phyloP scores from a whole-genome alignment of 2,888 invertebrate species.

The Orthosia incerta region DNA sequence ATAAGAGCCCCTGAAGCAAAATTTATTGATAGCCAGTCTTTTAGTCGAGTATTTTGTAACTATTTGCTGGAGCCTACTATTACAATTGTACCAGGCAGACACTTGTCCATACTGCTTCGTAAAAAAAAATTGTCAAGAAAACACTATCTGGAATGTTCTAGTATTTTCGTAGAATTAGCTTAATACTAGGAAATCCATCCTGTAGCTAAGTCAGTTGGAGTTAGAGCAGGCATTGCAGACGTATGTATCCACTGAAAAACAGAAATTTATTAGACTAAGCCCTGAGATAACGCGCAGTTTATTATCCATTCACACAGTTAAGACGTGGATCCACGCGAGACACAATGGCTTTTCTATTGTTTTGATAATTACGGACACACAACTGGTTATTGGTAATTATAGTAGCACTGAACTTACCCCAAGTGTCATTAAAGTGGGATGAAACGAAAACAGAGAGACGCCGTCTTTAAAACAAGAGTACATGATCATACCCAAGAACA shows the following conservation, averaged over 20 bases:
- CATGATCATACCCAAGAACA: constrained; percentile 80
- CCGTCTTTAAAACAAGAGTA: constrained; percentile 84
- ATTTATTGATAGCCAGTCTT: constrained; percentile 12
- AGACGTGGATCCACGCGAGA: too few species aligned
- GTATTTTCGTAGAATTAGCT: too few species aligned
- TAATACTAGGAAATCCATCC: too few species aligned
- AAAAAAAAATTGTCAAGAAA: too few species aligned
- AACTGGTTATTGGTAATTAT: neutral
- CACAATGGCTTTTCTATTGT: too few species aligned
- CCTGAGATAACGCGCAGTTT: neutral
- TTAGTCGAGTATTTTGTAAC: constrained; percentile 29
- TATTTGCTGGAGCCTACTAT: constrained; percentile 27
- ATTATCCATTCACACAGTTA: too few species aligned
- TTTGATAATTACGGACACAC: too few species aligned
- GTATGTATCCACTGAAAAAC: constrained; percentile 87
- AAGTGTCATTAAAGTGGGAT: constrained; percentile 86
- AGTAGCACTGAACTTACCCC: constrained; percentile 80
- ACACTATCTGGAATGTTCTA: too few species aligned
- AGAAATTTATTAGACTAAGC: neutral
- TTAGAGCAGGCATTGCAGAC: constrained; percentile 86
- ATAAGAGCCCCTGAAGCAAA: constrained; percentile 11
- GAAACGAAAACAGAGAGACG: constrained; percentile 85
- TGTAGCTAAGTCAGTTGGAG: constrained; percentile 88
- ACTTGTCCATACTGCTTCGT: constrained; percentile 21
- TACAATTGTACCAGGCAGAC: constrained; percentile 28